Evolutionary conservation across 2,888 invertebrate genomes (phyloP).

Genomic region (Hanleya hanleyi): DNA sequence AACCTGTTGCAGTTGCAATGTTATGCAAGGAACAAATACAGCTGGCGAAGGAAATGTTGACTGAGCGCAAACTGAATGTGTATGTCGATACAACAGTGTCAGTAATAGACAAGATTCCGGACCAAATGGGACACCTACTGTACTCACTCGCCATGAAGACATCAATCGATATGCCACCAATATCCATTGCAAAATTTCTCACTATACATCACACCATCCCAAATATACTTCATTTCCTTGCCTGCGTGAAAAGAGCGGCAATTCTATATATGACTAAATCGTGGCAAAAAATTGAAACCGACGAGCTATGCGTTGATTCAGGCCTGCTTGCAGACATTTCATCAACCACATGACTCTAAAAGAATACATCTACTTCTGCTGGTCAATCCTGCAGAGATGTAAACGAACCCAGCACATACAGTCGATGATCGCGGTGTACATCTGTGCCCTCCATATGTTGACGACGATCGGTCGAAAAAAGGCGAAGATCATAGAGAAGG

Average conservation of each 20-base stretch:
- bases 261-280: neutral
- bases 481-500: neutral
- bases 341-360: conserved; percentile 1
- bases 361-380: neutral
- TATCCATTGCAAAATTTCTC: neutral
- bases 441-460: neutral
- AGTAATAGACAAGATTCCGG: conserved; percentile 1
- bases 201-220: neutral
- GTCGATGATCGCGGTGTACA: neutral
- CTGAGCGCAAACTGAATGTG: neutral
- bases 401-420: neutral
- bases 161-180: neutral
- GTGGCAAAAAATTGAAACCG: neutral
- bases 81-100: neutral
- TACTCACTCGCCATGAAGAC: conserved; percentile 5
- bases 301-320: neutral
- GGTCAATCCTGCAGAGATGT: neutral
- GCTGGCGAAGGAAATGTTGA: neutral
- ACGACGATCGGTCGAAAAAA: neutral
- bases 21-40: conserved; percentile 1
- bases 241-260: neutral
- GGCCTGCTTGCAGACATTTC: conserved; percentile 1
- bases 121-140: neutral
- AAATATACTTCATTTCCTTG: neutral
- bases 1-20: conserved; percentile 5